These are phyloP conservation scores for Macrotis lagotis DNA, from an alignment of 2,113 vertebrate species.

Conservation along the genomic window DNA sequence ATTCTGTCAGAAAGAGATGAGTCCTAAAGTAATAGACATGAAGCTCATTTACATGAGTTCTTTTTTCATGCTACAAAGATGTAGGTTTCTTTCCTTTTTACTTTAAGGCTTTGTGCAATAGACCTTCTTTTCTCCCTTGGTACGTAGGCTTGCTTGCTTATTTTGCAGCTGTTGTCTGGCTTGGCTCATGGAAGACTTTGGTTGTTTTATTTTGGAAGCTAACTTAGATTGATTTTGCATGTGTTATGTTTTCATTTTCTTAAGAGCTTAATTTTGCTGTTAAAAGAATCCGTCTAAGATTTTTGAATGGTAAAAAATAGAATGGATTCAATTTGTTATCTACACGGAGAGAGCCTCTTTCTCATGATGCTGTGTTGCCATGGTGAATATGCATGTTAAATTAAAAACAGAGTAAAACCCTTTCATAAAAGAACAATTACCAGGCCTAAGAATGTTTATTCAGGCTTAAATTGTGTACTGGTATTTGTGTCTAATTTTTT, in stretches of 20 bases:
- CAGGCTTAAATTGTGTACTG: constrained; percentile 56
- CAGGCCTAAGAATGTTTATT: constrained; percentile 67
- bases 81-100: constrained; percentile 30
- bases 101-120: not conserved
- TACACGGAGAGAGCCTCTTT: constrained; percentile 51
- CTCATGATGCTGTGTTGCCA: constrained; percentile 52
- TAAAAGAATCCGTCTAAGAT: constrained; percentile 39
- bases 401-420: constrained; percentile 57
- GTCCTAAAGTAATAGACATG: not conserved
- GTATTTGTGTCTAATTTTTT: constrained; percentile 64
- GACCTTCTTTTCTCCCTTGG: constrained; percentile 52
- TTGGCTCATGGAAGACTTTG: constrained; percentile 44
- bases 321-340: constrained; percentile 58
- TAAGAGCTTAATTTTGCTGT: constrained; percentile 54
- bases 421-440: constrained; percentile 54
- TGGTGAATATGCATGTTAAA: constrained; percentile 40
- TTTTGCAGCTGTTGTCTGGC: constrained; percentile 65
- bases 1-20: constrained; percentile 29
- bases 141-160: constrained; percentile 57
- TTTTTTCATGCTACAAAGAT: constrained; percentile 46
- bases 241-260: not conserved
- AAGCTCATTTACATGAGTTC: not conserved
- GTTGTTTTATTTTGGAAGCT: constrained; percentile 40
- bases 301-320: constrained; percentile 66
- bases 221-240: constrained; percentile 23